Base-by-base conservation (phyloP, 2,888 invertebrate genomes). In the Acronicta leporina region DNA sequence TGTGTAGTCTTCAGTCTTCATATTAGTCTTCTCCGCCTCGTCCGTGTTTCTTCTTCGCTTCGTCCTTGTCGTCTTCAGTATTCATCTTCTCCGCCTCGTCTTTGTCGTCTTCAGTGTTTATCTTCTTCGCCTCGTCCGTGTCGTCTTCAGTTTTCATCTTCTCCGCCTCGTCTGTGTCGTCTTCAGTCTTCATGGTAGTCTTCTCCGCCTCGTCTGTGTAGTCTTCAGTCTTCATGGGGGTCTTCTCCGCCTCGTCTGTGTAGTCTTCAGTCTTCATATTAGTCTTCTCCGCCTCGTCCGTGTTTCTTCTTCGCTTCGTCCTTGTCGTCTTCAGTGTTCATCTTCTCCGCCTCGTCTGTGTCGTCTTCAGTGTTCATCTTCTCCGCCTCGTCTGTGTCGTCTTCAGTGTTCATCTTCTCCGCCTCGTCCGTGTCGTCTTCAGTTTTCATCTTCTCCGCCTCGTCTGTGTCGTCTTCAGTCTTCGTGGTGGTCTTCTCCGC, bases 381-480 rank as follows among this genome's bases (percentile, higher is more conserved):
- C 3, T 11, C 6, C 20, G 13, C 43, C 7, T 25, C 25, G 20
- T 43, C 25, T 16, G 20, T 20, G 27, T n/a, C 25, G 44, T 44
- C 42, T 16, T 42, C 15, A 3, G 10, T 43, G 2, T 43, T 43
- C 8, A 13, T 20, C 5, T 43, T 20, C 11, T 11, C 11, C 20
- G 5, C 20, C 43, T 42, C 51, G 14, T 53, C 27, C 8, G 30
- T 40, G 20, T 44, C 41, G 27, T 35, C 14, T 42, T 40, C 16
- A 15, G 20, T 41, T 11, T 60, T 53, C 46, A 15, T 25, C n/a
- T 52, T 30, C 33, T 27, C 13, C 54, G 13, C 47, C 52, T 52
- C 59, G 52, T 59, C 59, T 35, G 43, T 59, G 40, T 44, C 15
- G 47, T 45, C 20, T 57, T 38, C 16, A 15, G 38, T 41, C 16